These are phyloP conservation scores for Anoplolepis gracilipes DNA, from an alignment of 1,140 invertebrate genomes.

Conservation along the genomic window DNA sequence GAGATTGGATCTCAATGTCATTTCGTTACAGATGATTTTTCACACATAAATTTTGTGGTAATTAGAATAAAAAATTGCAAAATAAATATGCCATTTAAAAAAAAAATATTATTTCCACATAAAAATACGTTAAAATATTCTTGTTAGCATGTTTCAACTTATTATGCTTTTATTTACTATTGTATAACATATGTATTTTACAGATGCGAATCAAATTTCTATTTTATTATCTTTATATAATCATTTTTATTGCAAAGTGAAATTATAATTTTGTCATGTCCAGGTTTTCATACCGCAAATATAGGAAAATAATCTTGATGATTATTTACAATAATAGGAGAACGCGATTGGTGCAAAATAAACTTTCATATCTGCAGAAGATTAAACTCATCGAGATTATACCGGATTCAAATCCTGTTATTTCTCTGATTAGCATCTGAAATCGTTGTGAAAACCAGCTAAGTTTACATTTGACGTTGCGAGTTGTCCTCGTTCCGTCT, in stretches of 20 bases:
- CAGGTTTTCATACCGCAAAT: not conserved
- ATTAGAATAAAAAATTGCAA: slow-evolving; percentile 5
- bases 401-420: not conserved
- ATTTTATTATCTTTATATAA: too few relatives aligned
- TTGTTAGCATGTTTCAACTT: not conserved
- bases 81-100: not conserved
- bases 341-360: not conserved
- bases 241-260: not conserved
- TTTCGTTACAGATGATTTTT: slow-evolving; percentile 18
- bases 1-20: not conserved
- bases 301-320: not conserved
- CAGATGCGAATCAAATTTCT: not conserved
- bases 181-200: slow-evolving; percentile 8
- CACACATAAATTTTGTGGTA: too few relatives aligned
- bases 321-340: not conserved
- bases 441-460: slow-evolving; percentile 29
- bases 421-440: slow-evolving; percentile 33
- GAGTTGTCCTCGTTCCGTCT: slow-evolving; percentile 14
- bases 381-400: slow-evolving; percentile 5
- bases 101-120: not conserved
- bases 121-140: not conserved
- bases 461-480: not conserved
- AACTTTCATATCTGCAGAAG: slow-evolving; percentile 15
- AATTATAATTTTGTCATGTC: not conserved
- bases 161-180: not conserved